A percentile compares a stretch with the other conserved stretches of the same genome.
Evolutionary conservation across 1,140 invertebrate genomes (phyloP).

Genomic region (Nautilus pompilius): DNA sequence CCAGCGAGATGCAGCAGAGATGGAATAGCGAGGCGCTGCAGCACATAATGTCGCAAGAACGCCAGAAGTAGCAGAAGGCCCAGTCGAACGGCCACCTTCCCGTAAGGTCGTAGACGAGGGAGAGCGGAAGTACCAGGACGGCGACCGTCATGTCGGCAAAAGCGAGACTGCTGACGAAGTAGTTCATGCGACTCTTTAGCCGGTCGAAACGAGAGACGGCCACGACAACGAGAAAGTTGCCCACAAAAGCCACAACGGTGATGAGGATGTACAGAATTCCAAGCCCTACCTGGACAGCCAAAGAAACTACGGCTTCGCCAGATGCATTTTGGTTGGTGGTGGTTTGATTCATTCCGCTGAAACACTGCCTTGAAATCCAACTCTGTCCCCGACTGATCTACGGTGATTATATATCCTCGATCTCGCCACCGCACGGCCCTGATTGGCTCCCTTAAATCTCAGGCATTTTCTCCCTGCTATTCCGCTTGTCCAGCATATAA

Average conservation of each 20-base stretch:
- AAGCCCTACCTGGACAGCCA: conserved; percentile 12
- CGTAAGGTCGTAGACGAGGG: conserved; percentile 29
- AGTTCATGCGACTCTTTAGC: conserved; percentile 82
- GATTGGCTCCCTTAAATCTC: too few relatives aligned
- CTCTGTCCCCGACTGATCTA: too few relatives aligned
- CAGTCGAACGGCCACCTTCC: conserved; percentile 51
- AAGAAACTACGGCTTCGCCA: not conserved
- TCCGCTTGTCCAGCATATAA: too few relatives aligned
- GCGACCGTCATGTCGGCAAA: conserved; percentile 90
- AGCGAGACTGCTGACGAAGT: conserved; percentile 90
- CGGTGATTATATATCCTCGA: too few relatives aligned
- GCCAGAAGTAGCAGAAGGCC: conserved; percentile 57
- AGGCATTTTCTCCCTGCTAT: too few relatives aligned
- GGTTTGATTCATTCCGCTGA: too few relatives aligned
- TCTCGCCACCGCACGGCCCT: too few relatives aligned
- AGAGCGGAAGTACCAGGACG: conserved; percentile 32
- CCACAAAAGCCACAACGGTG: conserved; percentile 65
- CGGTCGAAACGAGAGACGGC: conserved; percentile 84
- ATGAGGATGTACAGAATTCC: conserved; percentile 63
- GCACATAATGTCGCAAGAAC: conserved; percentile 57
- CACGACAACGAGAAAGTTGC: conserved; percentile 80
- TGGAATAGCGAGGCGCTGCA: conserved; percentile 60
- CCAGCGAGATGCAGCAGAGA: conserved; percentile 59
- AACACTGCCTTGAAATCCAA: too few relatives aligned
- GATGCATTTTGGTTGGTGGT: too few relatives aligned